These are phyloP conservation scores for Gadopsis marmoratus DNA, from an alignment of 2,797 vertebrate species.

Conservation along the genomic window DNA sequence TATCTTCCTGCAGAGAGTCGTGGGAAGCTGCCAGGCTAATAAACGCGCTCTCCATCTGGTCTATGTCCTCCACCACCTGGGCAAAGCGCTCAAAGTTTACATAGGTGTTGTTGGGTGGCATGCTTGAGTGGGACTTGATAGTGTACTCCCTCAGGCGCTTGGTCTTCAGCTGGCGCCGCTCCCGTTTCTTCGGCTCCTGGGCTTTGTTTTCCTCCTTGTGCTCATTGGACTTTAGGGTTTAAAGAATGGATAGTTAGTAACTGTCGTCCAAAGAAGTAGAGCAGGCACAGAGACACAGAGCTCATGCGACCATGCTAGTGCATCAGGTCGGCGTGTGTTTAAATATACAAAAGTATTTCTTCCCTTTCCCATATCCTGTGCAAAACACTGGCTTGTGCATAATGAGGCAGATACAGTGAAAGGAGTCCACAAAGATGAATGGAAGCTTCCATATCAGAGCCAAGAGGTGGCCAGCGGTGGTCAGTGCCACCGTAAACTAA, in stretches of 20 bases:
- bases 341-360: neutral
- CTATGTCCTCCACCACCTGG: constrained; percentile 89
- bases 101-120: constrained; percentile 96
- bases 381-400: neutral
- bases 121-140: constrained; percentile 95
- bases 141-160: constrained; percentile 94
- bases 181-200: constrained; percentile 81
- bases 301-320: neutral
- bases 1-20: constrained; percentile 89
- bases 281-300: neutral
- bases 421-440: neutral
- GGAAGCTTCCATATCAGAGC: neutral
- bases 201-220: constrained; percentile 84
- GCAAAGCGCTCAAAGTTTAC: constrained; percentile 94
- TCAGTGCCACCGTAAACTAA: neutral
- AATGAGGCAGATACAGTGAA: neutral
- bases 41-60: constrained; percentile 83
- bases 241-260: constrained; percentile 35
- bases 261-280: neutral
- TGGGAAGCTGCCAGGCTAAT: constrained; percentile 78
- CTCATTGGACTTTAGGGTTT: constrained; percentile 83
- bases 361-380: neutral
- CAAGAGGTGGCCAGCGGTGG: neutral
- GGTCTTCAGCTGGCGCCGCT: constrained; percentile 90
- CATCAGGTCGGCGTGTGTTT: neutral